Evolutionary conservation across 2,113 vertebrate species (phyloP).

Genomic region (Coregonus clupeaformis): DNA sequence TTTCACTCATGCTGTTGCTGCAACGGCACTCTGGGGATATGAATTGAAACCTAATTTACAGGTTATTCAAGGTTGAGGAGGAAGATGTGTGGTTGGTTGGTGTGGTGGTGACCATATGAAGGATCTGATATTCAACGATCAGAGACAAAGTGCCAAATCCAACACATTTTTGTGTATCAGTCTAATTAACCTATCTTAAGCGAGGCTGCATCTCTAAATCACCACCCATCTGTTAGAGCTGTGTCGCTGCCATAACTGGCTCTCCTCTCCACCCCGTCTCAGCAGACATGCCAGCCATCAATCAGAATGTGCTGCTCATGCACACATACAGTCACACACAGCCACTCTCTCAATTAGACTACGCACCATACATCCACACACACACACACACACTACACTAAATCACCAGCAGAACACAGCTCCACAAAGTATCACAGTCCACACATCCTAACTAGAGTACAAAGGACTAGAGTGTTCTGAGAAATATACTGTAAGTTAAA

Average conservation of each 20-base stretch:
- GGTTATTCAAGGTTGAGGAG: no score
- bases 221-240: conserved; percentile 70
- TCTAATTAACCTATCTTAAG: conserved; percentile 74
- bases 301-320: conserved; percentile 58
- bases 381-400: conserved; percentile 23
- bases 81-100: no score
- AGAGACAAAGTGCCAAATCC: conserved; percentile 51
- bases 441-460: neutral
- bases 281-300: conserved; percentile 63
- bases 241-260: conserved; percentile 56
- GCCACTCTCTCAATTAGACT: conserved; percentile 45
- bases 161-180: conserved; percentile 69
- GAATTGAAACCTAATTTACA: no score
- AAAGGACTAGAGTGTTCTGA: neutral
- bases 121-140: conserved; percentile 37
- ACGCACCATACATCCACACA: conserved; percentile 10
- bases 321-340: no score
- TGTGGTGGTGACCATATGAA: conserved; percentile 9
- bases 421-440: neutral
- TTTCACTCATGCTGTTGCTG: no score
- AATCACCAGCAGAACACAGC: conserved; percentile 37
- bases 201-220: conserved; percentile 62
- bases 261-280: conserved; percentile 53
- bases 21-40: no score
- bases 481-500: no score